A percentile compares a stretch with the other conserved stretches of the same genome.
phyloP scores from a whole-genome alignment of 37 sponge, comb jelly and placozoan genomes.

The Tethya wilhelma region DNA sequence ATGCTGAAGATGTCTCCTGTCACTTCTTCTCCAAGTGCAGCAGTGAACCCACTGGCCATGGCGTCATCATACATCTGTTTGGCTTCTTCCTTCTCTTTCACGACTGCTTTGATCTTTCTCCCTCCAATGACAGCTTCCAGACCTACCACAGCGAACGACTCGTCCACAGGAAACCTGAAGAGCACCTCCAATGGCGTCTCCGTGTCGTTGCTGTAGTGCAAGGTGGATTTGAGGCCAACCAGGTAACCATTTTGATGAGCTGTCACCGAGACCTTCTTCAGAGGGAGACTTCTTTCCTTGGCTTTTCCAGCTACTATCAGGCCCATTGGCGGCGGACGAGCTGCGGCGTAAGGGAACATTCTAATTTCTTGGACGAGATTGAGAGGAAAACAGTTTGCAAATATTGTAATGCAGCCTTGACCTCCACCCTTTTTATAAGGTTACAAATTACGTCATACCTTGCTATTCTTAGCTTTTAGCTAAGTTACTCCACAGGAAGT shows the following conservation, averaged over 20 bases:
- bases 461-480: too few relatives aligned
- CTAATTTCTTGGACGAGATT: too few relatives aligned
- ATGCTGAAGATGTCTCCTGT: slow-evolving; percentile 81
- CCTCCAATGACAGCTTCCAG: slow-evolving; percentile 72
- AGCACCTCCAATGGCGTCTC: slow-evolving; percentile 61
- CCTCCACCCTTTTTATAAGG: too few relatives aligned
- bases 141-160: slow-evolving; percentile 71
- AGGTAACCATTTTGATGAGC: slow-evolving; percentile 49
- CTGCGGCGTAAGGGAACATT: too few relatives aligned
- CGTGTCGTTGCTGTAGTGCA: slow-evolving; percentile 70
- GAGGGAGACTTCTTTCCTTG: slow-evolving; percentile 35
- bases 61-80: slow-evolving; percentile 73
- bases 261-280: slow-evolving; percentile 51
- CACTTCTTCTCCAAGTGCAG: slow-evolving; percentile 74
- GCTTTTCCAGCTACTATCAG: slow-evolving; percentile 10
- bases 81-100: slow-evolving; percentile 82
- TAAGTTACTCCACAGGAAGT: too few relatives aligned
- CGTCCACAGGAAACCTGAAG: slow-evolving; percentile 79
- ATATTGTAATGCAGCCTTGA: too few relatives aligned
- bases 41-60: slow-evolving; percentile 71
- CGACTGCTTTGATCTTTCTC: slow-evolving; percentile 56
- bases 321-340: background rate
- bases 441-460: too few relatives aligned
- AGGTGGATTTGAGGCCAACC: slow-evolving; percentile 57
- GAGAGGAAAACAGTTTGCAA: too few relatives aligned